Conservation (phyloP, 2,113 vertebrate genomes). For the Larimichthys polyactis region DNA sequence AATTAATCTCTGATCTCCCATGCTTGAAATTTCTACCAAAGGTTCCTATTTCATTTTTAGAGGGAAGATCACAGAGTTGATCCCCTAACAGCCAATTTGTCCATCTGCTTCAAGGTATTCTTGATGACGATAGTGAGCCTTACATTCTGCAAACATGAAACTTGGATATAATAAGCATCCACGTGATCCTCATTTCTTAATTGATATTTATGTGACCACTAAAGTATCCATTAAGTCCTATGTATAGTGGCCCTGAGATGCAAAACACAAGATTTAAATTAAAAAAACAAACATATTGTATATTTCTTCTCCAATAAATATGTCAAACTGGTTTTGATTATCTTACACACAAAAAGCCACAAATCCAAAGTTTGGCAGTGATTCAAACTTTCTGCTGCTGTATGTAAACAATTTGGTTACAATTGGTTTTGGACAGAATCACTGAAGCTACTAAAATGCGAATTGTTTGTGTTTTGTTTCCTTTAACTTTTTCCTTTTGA, state of each 20-base stretch:
- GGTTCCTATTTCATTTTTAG: neutral
- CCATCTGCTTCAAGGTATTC: neutral
- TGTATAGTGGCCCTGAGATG: neutral
- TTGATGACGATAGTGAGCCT: neutral
- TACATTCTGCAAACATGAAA: neutral
- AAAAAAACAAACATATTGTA: neutral
- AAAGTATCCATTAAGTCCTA: neutral
- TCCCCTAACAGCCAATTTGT: slow-evolving; percentile 1
- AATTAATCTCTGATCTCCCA: neutral
- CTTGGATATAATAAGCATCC: neutral
- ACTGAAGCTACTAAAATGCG: neutral
- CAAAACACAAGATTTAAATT: neutral
- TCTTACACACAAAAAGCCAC: neutral
- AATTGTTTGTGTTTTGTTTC: too few relatives aligned
- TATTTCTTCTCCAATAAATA: neutral
- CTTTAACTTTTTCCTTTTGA: neutral
- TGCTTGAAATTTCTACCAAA: neutral
- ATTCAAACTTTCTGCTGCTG: neutral
- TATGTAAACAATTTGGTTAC: neutral
- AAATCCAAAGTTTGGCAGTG: neutral
- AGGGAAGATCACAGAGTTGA: neutral
- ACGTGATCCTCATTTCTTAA: neutral
- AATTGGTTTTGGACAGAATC: neutral
- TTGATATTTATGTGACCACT: neutral
- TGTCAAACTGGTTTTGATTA: neutral